These are phyloP conservation scores for Aplocera efformata DNA, from an alignment of 2,888 invertebrate species.

Conservation along the genomic window DNA sequence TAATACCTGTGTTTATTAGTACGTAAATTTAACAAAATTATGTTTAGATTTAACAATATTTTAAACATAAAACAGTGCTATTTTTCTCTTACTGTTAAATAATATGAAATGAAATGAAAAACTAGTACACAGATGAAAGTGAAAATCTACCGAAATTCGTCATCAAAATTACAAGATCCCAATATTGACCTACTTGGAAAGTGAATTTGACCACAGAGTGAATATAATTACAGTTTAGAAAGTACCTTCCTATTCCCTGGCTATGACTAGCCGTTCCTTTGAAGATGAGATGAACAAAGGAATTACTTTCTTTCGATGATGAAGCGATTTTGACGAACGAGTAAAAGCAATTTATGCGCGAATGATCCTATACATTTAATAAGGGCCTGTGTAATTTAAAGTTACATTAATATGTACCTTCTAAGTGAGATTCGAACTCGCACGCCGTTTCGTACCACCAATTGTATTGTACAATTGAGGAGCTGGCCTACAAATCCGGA, in stretches of 20 bases:
- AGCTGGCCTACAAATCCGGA: no score
- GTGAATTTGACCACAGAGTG: slow-evolving; percentile 12
- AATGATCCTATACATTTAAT: not conserved
- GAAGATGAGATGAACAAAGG: slow-evolving; percentile 20
- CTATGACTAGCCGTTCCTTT: slow-evolving; percentile 25
- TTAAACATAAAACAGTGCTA: no score
- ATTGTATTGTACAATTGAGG: no score
- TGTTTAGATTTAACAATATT: no score
- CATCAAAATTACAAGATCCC: slow-evolving; percentile 2
- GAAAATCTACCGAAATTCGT: not conserved
- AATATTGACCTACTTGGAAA: slow-evolving; percentile 18
- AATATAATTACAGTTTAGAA: slow-evolving; percentile 27
- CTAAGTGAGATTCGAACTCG: no score
- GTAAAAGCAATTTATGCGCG: slow-evolving; percentile 1
- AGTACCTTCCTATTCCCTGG: slow-evolving; percentile 23
- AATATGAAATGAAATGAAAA: no score
- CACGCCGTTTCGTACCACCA: no score
- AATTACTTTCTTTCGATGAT: slow-evolving; percentile 27
- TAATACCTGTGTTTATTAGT: no score
- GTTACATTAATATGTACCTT: no score
- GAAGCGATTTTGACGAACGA: slow-evolving; percentile 15
- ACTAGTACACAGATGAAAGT: not conserved
- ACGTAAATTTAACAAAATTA: no score
- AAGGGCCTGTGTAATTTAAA: no score
- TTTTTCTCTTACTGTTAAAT: no score